phyloP scores from a whole-genome alignment of 2,797 vertebrate genomes.

The Leptatherina wallacei region DNA sequence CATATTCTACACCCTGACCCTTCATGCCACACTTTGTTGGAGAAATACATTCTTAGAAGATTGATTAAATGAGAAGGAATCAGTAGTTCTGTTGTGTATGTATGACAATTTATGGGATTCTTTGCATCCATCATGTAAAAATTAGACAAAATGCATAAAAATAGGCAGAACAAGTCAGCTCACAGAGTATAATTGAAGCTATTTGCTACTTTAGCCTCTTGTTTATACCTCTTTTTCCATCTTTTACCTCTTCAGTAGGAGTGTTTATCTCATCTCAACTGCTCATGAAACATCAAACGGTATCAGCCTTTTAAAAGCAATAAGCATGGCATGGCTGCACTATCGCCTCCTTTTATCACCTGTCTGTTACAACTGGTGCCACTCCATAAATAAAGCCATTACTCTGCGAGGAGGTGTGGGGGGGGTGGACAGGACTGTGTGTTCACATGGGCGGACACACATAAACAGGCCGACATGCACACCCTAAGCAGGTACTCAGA shows the following conservation, averaged over 20 bases:
- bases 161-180: conserved; percentile 1
- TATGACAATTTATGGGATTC: background rate
- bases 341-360: conserved; percentile 63
- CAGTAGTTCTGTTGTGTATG: background rate
- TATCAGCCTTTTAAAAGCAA: conserved; percentile 59
- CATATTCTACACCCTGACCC: background rate
- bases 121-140: background rate
- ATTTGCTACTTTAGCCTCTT: conserved; percentile 1
- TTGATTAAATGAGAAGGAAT: background rate
- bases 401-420: conserved; percentile 32
- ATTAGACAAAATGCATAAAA: background rate
- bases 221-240: background rate
- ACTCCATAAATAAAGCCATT: conserved; percentile 80
- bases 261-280: conserved; percentile 20
- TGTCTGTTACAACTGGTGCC: conserved; percentile 66
- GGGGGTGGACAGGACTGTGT: conserved; percentile 14
- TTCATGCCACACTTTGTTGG: background rate
- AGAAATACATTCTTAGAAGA: background rate
- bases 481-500: conserved; percentile 66
- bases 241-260: background rate
- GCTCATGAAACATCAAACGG: conserved; percentile 27
- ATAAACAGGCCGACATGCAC: conserved; percentile 57
- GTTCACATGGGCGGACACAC: conserved; percentile 39
- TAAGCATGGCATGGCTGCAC: conserved; percentile 50
- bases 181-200: conserved; percentile 7